Conservation (phyloP, 2,113 vertebrate genomes). For the Sisor rabdophorus region DNA sequence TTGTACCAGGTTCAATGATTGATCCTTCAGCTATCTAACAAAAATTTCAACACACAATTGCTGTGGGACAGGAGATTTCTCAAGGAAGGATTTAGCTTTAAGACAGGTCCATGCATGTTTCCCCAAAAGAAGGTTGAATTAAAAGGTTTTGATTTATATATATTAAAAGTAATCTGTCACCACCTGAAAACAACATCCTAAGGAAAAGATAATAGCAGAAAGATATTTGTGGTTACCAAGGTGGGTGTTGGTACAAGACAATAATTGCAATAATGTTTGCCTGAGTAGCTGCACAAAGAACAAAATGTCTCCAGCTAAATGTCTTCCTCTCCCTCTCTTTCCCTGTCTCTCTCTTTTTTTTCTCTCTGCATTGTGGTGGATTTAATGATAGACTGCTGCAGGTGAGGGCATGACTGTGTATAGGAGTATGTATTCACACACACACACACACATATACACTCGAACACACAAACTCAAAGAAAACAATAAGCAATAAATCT, state of each 20-base stretch:
- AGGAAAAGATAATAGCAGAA: slow-evolving; percentile 56
- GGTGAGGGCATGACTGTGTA: slow-evolving; percentile 69
- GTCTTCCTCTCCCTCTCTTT: slow-evolving; percentile 63
- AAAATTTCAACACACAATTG: slow-evolving; percentile 6
- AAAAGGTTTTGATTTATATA: slow-evolving; percentile 26
- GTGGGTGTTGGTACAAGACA: slow-evolving; percentile 28
- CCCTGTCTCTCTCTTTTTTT: slow-evolving; percentile 54
- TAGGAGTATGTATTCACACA: slow-evolving; percentile 60
- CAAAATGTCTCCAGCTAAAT: slow-evolving; percentile 63
- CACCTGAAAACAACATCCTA: slow-evolving; percentile 46
- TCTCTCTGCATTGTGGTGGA: slow-evolving; percentile 60
- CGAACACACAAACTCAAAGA: slow-evolving; percentile 43
- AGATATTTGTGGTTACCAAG: slow-evolving; percentile 56
- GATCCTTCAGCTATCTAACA: slow-evolving; percentile 8
- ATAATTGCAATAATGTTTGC: slow-evolving; percentile 50
- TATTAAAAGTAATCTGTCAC: slow-evolving; percentile 7
- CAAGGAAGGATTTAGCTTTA: slow-evolving; percentile 4
- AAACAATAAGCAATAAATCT: slow-evolving; percentile 54
- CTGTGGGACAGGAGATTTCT: slow-evolving; percentile 5
- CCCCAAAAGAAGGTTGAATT: not conserved
- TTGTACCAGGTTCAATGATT: not conserved
- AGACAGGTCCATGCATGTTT: slow-evolving; percentile 3
- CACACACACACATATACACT: slow-evolving; percentile 34
- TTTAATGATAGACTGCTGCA: slow-evolving; percentile 72
- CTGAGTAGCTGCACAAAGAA: slow-evolving; percentile 55